phyloP scores from a whole-genome alignment of 2,113 vertebrate genomes.

The Callorhinus ursinus region DNA sequence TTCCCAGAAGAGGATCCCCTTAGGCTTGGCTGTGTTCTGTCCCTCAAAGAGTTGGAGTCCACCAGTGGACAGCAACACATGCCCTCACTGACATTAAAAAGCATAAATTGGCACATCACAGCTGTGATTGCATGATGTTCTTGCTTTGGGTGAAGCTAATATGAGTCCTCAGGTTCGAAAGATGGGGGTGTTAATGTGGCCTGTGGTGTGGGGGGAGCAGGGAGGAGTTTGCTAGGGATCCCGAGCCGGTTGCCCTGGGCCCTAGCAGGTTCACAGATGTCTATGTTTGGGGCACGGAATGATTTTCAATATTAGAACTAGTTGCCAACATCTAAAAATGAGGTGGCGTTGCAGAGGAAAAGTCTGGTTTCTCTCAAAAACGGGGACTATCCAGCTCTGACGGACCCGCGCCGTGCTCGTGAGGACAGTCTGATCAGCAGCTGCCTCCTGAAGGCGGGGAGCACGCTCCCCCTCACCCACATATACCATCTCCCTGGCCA shows the following conservation, averaged over 20 bases:
- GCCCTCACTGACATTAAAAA: constrained; percentile 60
- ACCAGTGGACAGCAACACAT: neutral
- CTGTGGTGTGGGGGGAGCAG: neutral
- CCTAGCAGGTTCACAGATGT: neutral
- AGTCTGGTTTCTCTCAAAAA: neutral
- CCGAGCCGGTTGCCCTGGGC: neutral
- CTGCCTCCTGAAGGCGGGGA: neutral
- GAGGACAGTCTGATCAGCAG: neutral
- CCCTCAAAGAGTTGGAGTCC: neutral
- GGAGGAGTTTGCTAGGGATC: neutral
- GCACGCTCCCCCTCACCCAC: neutral
- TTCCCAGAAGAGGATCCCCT: neutral
- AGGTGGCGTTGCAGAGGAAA: neutral
- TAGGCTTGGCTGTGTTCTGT: neutral
- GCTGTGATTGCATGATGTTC: neutral
- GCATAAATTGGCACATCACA: neutral
- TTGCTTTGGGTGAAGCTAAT: neutral
- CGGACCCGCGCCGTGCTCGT: accelerated
- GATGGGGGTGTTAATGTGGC: neutral
- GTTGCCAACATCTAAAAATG: neutral
- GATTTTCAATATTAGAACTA: neutral
- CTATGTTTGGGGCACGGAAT: neutral
- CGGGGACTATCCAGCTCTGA: neutral
- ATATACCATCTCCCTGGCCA: neutral
- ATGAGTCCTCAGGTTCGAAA: neutral